Percentiles rank a stretch among this genome's conserved stretches.
Evolutionary conservation across 1,140 invertebrate species (phyloP).

Genomic region (Branchinecta lynchi): DNA sequence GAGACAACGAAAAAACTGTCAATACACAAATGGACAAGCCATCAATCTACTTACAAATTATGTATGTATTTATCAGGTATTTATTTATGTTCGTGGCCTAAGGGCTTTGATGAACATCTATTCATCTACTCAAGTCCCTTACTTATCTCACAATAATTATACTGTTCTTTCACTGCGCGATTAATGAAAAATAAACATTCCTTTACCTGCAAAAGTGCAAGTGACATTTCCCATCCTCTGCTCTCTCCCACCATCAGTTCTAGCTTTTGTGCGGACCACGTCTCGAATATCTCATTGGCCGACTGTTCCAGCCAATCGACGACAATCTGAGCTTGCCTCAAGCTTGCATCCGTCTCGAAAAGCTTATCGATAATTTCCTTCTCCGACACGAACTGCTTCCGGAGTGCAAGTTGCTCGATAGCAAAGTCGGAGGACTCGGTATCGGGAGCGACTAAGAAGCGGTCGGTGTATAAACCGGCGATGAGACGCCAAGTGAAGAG

Average conservation of each 20-base stretch:
- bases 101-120: too few species aligned
- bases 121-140: too few species aligned
- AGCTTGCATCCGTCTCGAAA: background rate
- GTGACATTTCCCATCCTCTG: background rate
- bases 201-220: background rate
- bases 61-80: too few species aligned
- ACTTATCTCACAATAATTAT: too few species aligned
- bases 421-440: background rate
- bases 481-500: background rate
- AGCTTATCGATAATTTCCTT: constrained; percentile 1
- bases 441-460: background rate
- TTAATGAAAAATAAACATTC: too few species aligned
- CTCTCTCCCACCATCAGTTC: background rate
- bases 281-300: background rate
- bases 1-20: too few species aligned
- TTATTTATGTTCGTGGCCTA: too few species aligned
- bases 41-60: too few species aligned
- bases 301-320: background rate
- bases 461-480: background rate
- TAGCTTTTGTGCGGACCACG: background rate
- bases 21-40: too few species aligned
- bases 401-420: background rate
- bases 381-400: background rate
- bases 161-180: too few species aligned
- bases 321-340: background rate